Conservation (phyloP, 2,888 invertebrate genomes). For the Lepetodrilus schrolli region DNA sequence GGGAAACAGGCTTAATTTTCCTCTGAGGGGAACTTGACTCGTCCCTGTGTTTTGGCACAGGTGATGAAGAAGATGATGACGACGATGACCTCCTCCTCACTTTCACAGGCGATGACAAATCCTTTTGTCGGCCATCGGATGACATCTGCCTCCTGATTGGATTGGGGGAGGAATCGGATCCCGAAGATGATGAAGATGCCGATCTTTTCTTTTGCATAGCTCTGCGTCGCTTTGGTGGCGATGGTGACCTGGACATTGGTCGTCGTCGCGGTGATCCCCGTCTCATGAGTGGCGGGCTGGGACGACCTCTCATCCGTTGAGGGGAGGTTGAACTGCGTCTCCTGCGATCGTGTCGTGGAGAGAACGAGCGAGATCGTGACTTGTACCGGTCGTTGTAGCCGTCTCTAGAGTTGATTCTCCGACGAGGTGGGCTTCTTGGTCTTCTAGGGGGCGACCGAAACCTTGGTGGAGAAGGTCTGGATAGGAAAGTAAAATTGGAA, state of each 20-base stretch:
- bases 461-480: constrained; percentile 35
- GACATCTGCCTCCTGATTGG: constrained; percentile 21
- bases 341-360: constrained; percentile 24
- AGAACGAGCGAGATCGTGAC: neutral
- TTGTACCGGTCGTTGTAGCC: neutral
- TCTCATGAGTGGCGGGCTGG: constrained; percentile 1
- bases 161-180: constrained; percentile 34
- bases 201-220: neutral
- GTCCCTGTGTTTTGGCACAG: constrained; percentile 26
- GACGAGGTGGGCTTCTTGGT: constrained; percentile 22
- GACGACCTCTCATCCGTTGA: constrained; percentile 7
- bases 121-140: neutral
- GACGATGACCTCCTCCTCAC: constrained; percentile 27
- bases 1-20: constrained; percentile 31
- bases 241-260: constrained; percentile 1
- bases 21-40: constrained; percentile 34
- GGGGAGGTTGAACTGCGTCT: constrained; percentile 37
- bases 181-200: constrained; percentile 34
- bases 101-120: constrained; percentile 22
- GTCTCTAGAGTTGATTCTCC: constrained; percentile 1
- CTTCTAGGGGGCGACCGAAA: constrained; percentile 35
- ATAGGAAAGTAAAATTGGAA: no score
- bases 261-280: constrained; percentile 3
- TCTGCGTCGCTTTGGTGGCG: constrained; percentile 29
- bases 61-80: neutral